phyloP scores from a whole-genome alignment of 2,797 vertebrate species.

The Clarias platycephalus region DNA sequence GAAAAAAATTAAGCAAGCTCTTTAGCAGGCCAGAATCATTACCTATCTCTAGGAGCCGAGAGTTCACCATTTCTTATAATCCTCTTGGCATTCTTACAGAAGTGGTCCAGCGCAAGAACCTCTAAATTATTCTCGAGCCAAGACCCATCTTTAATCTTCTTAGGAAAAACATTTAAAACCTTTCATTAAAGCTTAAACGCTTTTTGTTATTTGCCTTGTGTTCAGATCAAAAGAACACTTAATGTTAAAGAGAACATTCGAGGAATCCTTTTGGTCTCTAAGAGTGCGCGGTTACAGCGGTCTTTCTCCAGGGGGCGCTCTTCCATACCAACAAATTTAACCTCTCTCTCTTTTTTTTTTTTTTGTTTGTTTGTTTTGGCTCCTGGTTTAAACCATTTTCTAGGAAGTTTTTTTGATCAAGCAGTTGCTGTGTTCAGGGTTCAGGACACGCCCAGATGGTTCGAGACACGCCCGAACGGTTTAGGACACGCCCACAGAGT shows the following conservation, averaged over 20 bases:
- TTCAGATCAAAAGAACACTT: background rate
- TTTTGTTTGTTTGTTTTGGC: background rate
- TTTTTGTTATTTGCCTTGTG: background rate
- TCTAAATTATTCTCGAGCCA: background rate
- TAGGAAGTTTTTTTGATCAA: background rate
- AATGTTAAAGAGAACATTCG: background rate
- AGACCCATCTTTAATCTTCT: background rate
- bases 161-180: background rate
- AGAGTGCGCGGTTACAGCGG: background rate
- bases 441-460: background rate
- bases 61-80: background rate
- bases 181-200: background rate
- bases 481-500: background rate
- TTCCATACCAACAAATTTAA: conserved; percentile 12
- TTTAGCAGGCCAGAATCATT: background rate
- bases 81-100: background rate
- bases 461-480: no score
- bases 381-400: background rate
- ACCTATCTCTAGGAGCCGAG: background rate
- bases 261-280: background rate
- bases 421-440: background rate
- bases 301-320: conserved; percentile 44
- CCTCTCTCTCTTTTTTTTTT: background rate
- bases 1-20: background rate
- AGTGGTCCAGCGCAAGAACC: background rate